These are phyloP conservation scores for Climacteris rufus DNA, from an alignment of 2,113 vertebrate genomes.

Conservation along the genomic window DNA sequence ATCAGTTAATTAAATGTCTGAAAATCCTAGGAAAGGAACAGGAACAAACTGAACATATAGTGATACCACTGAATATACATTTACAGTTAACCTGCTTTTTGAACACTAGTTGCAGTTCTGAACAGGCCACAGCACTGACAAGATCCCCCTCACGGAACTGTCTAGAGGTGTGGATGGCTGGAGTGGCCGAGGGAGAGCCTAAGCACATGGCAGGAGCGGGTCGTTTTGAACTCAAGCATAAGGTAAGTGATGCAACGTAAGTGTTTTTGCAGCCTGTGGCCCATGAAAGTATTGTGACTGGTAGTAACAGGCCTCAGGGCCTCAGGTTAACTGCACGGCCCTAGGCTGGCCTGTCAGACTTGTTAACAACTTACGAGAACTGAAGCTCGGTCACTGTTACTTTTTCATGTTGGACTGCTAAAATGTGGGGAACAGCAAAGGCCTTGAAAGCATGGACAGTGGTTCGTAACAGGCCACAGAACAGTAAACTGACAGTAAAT, in stretches of 20 bases:
- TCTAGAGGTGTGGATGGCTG: too few species aligned
- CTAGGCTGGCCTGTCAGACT: fast-evolving
- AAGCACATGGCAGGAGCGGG: fast-evolving
- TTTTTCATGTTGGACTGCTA: neutral
- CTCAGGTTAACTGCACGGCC: neutral
- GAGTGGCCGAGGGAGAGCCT: neutral
- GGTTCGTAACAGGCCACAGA: neutral
- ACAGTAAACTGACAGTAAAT: neutral
- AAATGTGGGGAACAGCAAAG: neutral
- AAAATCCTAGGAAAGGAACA: neutral
- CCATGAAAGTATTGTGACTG: neutral
- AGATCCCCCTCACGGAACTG: neutral
- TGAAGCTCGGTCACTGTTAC: neutral
- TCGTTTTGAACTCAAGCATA: neutral
- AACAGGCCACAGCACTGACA: neutral
- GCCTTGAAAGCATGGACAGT: neutral
- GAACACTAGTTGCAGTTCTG: neutral
- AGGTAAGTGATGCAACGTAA: neutral
- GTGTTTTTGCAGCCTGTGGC: neutral
- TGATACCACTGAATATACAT: neutral
- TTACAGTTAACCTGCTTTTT: neutral
- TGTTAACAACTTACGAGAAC: fast-evolving
- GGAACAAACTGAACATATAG: neutral
- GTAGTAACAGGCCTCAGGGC: neutral
- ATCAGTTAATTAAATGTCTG: neutral